These are phyloP conservation scores for Sebastes wilsoni DNA, from an alignment of 2,797 vertebrate species.

Conservation along the genomic window DNA sequence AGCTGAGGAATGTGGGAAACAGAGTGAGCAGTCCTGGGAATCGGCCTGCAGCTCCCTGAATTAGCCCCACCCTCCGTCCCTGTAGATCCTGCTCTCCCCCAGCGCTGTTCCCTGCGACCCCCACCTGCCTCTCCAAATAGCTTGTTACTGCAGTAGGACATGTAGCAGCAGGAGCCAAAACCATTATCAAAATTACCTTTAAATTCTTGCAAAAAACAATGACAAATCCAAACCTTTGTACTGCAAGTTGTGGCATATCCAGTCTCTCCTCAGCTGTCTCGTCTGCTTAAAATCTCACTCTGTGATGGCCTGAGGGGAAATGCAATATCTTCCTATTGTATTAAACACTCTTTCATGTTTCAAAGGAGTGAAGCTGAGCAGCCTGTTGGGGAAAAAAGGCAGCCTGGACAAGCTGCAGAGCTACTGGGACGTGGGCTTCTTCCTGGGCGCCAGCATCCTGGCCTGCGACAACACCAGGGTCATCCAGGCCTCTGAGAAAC, in stretches of 20 bases:
- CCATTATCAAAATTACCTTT: neutral
- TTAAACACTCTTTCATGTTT: constrained; percentile 1
- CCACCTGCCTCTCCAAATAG: constrained; percentile 6
- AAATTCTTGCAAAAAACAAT: neutral
- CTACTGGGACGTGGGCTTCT: constrained; percentile 99
- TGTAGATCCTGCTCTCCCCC: neutral
- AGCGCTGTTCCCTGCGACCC: neutral
- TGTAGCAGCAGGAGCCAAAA: neutral
- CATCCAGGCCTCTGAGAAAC: constrained; percentile 96
- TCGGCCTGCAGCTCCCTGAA: constrained; percentile 22
- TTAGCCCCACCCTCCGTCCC: constrained; percentile 12
- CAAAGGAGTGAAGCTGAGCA: constrained; percentile 98
- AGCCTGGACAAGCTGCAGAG: constrained; percentile 97
- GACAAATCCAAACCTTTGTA: neutral
- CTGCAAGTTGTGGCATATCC: neutral
- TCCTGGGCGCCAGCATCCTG: constrained; percentile 94
- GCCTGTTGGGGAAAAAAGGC: constrained; percentile 96
- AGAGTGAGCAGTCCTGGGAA: constrained; percentile 40
- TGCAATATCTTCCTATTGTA: neutral
- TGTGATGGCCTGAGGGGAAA: neutral
- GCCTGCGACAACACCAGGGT: constrained; percentile 95
- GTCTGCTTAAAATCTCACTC: neutral
- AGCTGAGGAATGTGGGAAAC: constrained; percentile 61
- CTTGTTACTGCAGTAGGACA: constrained; percentile 19
- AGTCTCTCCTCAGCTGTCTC: neutral